phyloP scores from a whole-genome alignment of 2,113 vertebrate species.

The Pedetes capensis region DNA sequence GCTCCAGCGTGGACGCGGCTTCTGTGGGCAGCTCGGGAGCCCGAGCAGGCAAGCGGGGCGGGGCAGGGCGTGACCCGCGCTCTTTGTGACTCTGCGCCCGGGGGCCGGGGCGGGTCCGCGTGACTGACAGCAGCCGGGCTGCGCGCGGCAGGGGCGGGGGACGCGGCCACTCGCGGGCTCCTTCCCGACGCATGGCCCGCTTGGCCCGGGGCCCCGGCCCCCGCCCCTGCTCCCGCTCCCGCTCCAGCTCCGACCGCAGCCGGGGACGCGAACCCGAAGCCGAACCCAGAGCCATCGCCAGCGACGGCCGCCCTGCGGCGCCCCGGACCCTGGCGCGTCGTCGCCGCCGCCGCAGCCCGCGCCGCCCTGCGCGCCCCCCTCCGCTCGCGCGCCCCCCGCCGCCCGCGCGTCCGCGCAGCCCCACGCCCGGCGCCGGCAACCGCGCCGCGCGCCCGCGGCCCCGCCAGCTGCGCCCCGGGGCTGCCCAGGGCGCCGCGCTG shows the following conservation, averaged over 20 bases:
- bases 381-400: background rate
- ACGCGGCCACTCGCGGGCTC: background rate
- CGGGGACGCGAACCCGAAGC: background rate
- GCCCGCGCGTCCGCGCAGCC: constrained; percentile 47
- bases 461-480: background rate
- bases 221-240: background rate
- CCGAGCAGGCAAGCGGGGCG: background rate
- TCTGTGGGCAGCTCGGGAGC: background rate
- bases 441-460: background rate
- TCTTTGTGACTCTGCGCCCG: constrained; percentile 61
- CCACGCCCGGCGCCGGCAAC: constrained; percentile 1
- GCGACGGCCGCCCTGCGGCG: accelerated
- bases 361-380: background rate
- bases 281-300: accelerated
- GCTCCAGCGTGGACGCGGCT: background rate
- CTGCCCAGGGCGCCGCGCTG: background rate
- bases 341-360: background rate
- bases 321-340: background rate
- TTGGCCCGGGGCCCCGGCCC: background rate
- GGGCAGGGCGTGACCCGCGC: constrained; percentile 11
- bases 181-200: background rate
- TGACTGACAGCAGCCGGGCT: too few relatives aligned
- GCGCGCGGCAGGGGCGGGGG: background rate
- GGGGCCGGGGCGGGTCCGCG: background rate
- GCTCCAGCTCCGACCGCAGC: background rate